These are phyloP conservation scores for Clarias laeviceps DNA, from an alignment of 2,797 vertebrate genomes.

Conservation along the genomic window DNA sequence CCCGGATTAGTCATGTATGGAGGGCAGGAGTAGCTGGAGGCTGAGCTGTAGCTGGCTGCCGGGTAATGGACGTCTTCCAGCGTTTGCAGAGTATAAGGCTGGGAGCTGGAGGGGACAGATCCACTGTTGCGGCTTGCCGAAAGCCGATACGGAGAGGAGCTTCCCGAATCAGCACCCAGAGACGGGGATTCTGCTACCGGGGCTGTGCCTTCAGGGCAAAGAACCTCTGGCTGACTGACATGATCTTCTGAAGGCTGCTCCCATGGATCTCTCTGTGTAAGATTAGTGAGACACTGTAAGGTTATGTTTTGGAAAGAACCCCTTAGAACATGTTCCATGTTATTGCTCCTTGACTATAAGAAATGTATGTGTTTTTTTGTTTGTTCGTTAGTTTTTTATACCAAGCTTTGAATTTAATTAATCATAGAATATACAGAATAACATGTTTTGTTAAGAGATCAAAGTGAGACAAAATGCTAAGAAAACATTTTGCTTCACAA, in stretches of 20 bases:
- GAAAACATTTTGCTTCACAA: not conserved
- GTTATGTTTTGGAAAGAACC: slow-evolving; percentile 5
- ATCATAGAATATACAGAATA: not conserved
- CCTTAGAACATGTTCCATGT: not conserved
- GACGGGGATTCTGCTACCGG: slow-evolving; percentile 62
- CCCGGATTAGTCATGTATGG: slow-evolving; percentile 70
- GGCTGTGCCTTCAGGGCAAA: slow-evolving; percentile 68
- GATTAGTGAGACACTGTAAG: slow-evolving; percentile 1
- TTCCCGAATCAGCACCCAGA: slow-evolving; percentile 67
- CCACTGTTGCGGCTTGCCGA: slow-evolving; percentile 63
- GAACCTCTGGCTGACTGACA: slow-evolving; percentile 69
- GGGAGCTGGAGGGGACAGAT: slow-evolving; percentile 63
- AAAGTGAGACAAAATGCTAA: not conserved
- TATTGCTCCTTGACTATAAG: slow-evolving; percentile 1
- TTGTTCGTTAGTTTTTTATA: not conserved
- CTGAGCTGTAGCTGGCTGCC: slow-evolving; percentile 64
- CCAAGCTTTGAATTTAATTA: not conserved
- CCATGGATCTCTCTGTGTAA: slow-evolving; percentile 81
- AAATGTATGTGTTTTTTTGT: not conserved
- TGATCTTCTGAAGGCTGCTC: slow-evolving; percentile 73
- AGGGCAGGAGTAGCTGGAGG: slow-evolving; percentile 72
- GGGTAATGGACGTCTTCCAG: slow-evolving; percentile 78
- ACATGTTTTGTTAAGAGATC: not conserved
- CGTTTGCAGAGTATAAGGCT: slow-evolving; percentile 75
- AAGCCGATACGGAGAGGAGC: slow-evolving; percentile 66